Conservation (phyloP, 2,888 invertebrate species). For the Xiphydria camelus region DNA sequence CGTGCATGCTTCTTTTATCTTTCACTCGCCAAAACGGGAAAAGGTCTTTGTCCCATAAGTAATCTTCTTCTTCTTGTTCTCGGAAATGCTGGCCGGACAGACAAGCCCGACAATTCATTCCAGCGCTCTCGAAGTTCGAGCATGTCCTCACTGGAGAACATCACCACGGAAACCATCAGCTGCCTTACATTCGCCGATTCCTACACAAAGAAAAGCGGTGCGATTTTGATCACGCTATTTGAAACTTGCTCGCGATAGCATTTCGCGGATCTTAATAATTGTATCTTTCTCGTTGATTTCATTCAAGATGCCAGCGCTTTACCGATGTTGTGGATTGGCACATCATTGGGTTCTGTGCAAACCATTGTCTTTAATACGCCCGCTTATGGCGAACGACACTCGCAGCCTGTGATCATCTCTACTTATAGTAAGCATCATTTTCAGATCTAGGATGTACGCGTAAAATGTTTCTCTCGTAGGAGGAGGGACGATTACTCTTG, state of each 20-base stretch:
- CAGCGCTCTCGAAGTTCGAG: slow-evolving; percentile 96
- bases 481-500: too few relatives aligned
- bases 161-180: slow-evolving; percentile 93
- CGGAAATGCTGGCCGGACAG: slow-evolving; percentile 75
- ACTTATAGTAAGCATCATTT: slow-evolving; percentile 72
- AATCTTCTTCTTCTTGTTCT: slow-evolving; percentile 38
- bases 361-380: slow-evolving; percentile 84
- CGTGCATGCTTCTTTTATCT: slow-evolving; percentile 35
- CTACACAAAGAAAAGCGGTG: slow-evolving; percentile 92
- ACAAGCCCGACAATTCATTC: slow-evolving; percentile 96
- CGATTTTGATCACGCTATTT: slow-evolving; percentile 2
- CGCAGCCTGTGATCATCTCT: slow-evolving; percentile 85
- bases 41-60: slow-evolving; percentile 17
- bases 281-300: slow-evolving; percentile 5
- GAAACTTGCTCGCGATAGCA: neutral
- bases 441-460: neutral
- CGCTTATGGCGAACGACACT: slow-evolving; percentile 78
- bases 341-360: slow-evolving; percentile 93
- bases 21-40: too few relatives aligned
- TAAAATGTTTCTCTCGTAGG: neutral
- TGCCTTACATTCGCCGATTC: slow-evolving; percentile 96
- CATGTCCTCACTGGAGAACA: slow-evolving; percentile 97
- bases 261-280: neutral
- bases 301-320: slow-evolving; percentile 77
- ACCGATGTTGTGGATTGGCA: slow-evolving; percentile 97